Evolutionary conservation across 2,888 invertebrate species (phyloP).

Genomic region (Tipula vernalis): DNA sequence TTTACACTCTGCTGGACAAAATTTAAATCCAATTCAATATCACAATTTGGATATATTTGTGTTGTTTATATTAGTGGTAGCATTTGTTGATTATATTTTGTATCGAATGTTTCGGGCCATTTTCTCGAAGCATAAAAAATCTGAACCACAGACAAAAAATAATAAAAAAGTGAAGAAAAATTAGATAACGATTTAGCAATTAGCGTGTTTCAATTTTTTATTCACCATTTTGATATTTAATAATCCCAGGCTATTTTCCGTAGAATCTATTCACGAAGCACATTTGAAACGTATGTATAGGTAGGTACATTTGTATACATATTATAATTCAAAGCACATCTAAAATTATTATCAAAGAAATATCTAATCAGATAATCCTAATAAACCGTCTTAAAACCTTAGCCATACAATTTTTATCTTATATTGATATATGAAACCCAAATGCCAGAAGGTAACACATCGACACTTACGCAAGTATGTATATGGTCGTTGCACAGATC

Average conservation of each 20-base stretch:
- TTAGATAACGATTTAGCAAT: neutral
- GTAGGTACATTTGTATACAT: too few relatives aligned
- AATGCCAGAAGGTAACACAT: neutral
- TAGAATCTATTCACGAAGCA: neutral
- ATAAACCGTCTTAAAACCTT: neutral
- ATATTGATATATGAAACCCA: neutral
- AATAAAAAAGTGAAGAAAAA: neutral
- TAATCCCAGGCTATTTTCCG: neutral
- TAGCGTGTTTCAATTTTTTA: neutral
- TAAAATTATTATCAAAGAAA: neutral
- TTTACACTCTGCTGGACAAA: slow-evolving; percentile 25
- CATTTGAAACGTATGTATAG: neutral
- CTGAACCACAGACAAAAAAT: neutral
- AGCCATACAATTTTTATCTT: neutral
- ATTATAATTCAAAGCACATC: neutral
- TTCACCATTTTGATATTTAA: neutral
- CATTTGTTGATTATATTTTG: neutral
- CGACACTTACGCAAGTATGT: neutral
- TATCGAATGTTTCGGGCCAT: neutral
- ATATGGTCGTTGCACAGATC: neutral
- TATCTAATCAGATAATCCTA: neutral
- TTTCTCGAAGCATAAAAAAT: neutral
- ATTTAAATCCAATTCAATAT: slow-evolving; percentile 24
- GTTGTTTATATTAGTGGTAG: neutral
- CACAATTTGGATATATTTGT: slow-evolving; percentile 23